Percentiles rank a stretch among this genome's conserved stretches.
phyloP scores from a whole-genome alignment of 2,888 invertebrate genomes.

The Serrognathus titanus region DNA sequence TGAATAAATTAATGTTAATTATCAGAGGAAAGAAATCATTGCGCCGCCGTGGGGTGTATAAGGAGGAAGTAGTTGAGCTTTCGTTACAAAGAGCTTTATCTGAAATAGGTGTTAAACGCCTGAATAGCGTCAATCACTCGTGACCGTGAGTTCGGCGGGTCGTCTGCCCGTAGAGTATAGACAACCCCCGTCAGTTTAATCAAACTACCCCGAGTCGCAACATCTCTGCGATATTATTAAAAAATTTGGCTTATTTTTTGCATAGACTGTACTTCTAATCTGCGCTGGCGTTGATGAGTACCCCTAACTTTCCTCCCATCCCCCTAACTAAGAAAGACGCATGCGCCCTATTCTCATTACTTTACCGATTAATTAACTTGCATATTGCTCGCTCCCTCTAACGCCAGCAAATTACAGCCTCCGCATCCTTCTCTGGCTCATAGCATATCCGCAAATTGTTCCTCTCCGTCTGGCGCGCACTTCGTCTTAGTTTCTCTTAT shows the following conservation, averaged over 20 bases:
- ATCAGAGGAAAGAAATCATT: too few relatives aligned
- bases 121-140: slow-evolving; percentile 32
- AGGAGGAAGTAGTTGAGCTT: too few relatives aligned
- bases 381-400: slow-evolving; percentile 51
- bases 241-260: slow-evolving; percentile 45
- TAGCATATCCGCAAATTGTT: slow-evolving; percentile 18
- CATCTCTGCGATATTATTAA: slow-evolving; percentile 28
- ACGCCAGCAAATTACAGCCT: slow-evolving; percentile 43
- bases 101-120: slow-evolving; percentile 27
- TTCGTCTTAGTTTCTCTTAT: slow-evolving; percentile 38
- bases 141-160: slow-evolving; percentile 21
- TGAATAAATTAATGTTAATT: too few relatives aligned
- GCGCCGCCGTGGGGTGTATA: too few relatives aligned
- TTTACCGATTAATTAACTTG: slow-evolving; percentile 54
- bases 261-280: slow-evolving; percentile 56
- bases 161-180: slow-evolving; percentile 8
- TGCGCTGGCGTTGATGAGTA: slow-evolving; percentile 63
- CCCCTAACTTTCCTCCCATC: slow-evolving; percentile 46
- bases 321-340: slow-evolving; percentile 39
- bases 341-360: slow-evolving; percentile 51
- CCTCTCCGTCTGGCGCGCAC: slow-evolving; percentile 16
- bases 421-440: slow-evolving; percentile 24
- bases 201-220: slow-evolving; percentile 12
- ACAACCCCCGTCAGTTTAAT: slow-evolving; percentile 12
- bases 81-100: not conserved